These are phyloP conservation scores for Thaumatotibia leucotreta DNA, from an alignment of 1,140 invertebrate genomes.

Conservation along the genomic window DNA sequence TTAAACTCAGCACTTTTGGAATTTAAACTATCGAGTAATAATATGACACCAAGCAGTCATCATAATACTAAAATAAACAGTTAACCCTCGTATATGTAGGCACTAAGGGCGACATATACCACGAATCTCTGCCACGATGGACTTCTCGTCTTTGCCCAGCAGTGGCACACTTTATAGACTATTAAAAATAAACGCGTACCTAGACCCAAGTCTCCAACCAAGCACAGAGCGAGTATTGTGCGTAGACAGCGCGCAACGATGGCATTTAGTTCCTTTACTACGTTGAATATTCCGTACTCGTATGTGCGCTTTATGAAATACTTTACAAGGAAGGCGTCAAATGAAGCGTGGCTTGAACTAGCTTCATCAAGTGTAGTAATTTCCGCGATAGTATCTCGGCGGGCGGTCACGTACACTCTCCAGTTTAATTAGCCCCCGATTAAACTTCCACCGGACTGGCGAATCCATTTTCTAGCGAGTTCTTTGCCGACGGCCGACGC, in stretches of 20 bases:
- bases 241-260: too few species aligned
- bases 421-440: conserved; percentile 57
- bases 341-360: neutral
- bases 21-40: too few species aligned
- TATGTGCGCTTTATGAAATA: neutral
- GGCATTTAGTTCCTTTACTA: neutral
- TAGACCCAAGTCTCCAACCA: too few species aligned
- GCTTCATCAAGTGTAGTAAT: conserved; percentile 10
- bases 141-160: too few species aligned
- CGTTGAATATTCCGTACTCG: neutral
- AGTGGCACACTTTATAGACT: too few species aligned
- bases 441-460: conserved; percentile 41
- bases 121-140: too few species aligned
- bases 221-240: too few species aligned
- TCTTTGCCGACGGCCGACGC: conserved; percentile 27
- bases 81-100: too few species aligned
- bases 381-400: conserved; percentile 9
- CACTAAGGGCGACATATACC: too few species aligned
- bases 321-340: neutral
- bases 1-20: neutral
- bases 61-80: too few species aligned
- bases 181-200: too few species aligned
- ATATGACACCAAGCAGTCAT: too few species aligned
- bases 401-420: conserved; percentile 42
- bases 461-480: conserved; percentile 22